These are phyloP conservation scores for Agapostemon virescens DNA, from an alignment of 2,888 invertebrate genomes.

Conservation along the genomic window DNA sequence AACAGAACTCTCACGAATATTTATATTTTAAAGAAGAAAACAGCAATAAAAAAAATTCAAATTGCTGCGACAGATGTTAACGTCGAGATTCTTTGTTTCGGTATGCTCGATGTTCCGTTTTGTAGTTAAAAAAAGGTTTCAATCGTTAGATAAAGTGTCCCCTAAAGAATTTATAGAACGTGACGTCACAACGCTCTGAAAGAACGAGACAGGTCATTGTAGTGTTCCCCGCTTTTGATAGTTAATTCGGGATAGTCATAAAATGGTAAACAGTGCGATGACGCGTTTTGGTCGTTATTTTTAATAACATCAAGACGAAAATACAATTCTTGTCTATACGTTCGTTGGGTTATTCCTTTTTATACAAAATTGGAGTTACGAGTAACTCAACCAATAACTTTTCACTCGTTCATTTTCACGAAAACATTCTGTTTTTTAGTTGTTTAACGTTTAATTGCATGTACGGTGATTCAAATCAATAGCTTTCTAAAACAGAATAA, in stretches of 20 bases:
- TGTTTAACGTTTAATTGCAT: too few species aligned
- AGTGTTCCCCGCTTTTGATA: not conserved
- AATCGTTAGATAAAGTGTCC: not conserved
- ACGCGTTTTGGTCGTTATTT: not conserved
- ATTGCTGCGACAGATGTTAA: too few species aligned
- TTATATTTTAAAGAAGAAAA: too few species aligned
- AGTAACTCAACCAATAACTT: not conserved
- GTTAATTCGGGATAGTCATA: not conserved
- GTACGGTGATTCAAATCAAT: too few species aligned
- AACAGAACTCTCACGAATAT: too few species aligned
- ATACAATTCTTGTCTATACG: not conserved
- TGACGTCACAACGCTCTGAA: not conserved
- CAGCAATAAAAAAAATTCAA: too few species aligned
- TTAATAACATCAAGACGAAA: not conserved
- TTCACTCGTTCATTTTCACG: too few species aligned
- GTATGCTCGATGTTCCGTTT: too few species aligned
- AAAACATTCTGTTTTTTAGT: too few species aligned
- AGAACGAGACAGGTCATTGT: conserved; percentile 1
- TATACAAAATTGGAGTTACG: not conserved
- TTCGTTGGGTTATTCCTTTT: not conserved
- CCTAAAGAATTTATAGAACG: not conserved
- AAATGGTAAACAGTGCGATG: not conserved
- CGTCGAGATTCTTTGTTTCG: too few species aligned
- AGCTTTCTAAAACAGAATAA: too few species aligned
- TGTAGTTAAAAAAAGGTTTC: too few species aligned